Percentiles rank a stretch among this genome's conserved stretches.
Evolutionary conservation across 2,113 vertebrate genomes (phyloP).

Genomic region (Oreochromis aureus): DNA sequence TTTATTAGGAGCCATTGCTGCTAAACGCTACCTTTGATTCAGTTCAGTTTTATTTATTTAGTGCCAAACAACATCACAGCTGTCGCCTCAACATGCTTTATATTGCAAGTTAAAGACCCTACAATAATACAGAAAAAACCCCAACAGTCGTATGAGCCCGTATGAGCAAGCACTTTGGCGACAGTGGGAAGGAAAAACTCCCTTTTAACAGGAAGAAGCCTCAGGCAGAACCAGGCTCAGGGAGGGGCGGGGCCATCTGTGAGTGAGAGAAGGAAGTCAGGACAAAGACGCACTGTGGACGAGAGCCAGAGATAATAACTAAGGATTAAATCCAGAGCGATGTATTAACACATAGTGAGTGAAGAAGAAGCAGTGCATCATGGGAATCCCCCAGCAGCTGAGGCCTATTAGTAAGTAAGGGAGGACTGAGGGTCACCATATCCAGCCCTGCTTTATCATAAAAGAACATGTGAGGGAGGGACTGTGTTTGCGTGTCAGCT

Average conservation of each 20-base stretch:
- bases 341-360: not conserved
- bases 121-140: too few relatives aligned
- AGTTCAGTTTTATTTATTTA: not conserved
- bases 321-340: not conserved
- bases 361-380: not conserved
- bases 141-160: too few relatives aligned
- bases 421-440: not conserved
- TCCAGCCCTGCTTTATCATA: not conserved
- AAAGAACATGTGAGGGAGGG: not conserved
- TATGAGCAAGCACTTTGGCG: too few relatives aligned
- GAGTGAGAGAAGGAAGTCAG: not conserved
- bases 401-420: not conserved
- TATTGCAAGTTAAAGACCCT: too few relatives aligned
- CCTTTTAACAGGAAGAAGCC: too few relatives aligned
- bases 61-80: not conserved
- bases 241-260: not conserved
- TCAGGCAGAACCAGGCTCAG: too few relatives aligned
- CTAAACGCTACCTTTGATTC: not conserved
- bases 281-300: not conserved
- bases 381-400: not conserved
- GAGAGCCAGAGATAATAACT: not conserved
- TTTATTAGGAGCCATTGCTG: not conserved
- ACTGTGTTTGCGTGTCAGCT: not conserved
- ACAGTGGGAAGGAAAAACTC: too few relatives aligned
- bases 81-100: not conserved